Percentiles rank a stretch among this genome's conserved stretches.
Conservation (phyloP, 2,113 vertebrate genomes). For the Lathamus discolor region DNA sequence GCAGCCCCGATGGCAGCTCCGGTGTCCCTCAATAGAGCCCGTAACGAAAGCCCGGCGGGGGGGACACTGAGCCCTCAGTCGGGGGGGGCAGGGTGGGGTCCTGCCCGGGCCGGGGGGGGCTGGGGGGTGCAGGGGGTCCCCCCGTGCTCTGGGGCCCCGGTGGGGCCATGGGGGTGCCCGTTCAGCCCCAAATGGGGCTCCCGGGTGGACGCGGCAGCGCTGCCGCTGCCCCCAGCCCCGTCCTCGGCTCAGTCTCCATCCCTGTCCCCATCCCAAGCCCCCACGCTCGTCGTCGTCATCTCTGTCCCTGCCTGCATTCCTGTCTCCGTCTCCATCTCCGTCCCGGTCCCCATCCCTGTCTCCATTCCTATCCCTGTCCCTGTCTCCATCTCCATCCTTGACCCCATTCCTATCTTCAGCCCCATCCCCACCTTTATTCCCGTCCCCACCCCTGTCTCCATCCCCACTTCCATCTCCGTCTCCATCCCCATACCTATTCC, state of each 20-base stretch:
- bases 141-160: background rate
- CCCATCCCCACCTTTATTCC: fast-evolving
- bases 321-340: fast-evolving
- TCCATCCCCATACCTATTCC: too few species aligned
- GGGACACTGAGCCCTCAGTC: background rate
- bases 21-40: background rate
- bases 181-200: background rate
- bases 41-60: background rate
- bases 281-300: background rate
- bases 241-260: background rate
- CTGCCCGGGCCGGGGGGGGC: background rate
- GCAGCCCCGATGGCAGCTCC: background rate
- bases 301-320: background rate
- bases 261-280: background rate
- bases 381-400: fast-evolving
- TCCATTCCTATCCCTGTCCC: fast-evolving
- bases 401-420: fast-evolving
- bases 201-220: fast-evolving
- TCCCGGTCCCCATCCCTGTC: background rate
- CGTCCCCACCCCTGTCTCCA: fast-evolving
- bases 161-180: background rate
- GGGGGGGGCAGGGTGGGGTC: background rate
- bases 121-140: background rate
- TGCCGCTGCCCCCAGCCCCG: background rate
- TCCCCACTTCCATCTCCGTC: background rate